Evolutionary conservation across 2,888 invertebrate genomes (phyloP).

Genomic region (Lithodes maja): DNA sequence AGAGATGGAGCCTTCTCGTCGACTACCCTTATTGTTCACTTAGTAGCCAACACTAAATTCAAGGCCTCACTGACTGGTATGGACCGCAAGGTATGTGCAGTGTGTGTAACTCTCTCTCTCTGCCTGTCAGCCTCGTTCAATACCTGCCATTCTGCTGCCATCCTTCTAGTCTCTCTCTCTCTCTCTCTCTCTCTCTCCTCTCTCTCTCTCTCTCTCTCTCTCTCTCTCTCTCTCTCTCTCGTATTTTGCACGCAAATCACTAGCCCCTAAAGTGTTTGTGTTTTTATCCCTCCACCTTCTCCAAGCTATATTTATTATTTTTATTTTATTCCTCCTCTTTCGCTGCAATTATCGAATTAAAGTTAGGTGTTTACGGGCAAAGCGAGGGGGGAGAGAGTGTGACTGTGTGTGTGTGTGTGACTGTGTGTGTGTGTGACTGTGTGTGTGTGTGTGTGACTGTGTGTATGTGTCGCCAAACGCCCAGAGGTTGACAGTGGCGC

Average conservation of each 20-base stretch:
- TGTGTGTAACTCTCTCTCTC: not conserved
- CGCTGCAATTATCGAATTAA: no score
- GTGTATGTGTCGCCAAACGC: no score
- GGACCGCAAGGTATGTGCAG: no score
- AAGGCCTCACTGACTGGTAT: no score
- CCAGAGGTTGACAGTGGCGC: no score
- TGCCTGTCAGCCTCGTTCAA: not conserved
- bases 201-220: slow-evolving; percentile 5
- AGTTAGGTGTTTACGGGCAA: no score
- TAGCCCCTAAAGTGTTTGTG: not conserved
- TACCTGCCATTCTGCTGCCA: not conserved
- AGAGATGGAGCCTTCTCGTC: not conserved
- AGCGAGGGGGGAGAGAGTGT: no score
- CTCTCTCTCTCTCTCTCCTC: not conserved
- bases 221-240: slow-evolving; percentile 16
- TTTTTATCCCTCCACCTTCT: not conserved
- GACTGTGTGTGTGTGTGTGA: no score
- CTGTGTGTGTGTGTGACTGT: no score
- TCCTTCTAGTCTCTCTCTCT: not conserved
- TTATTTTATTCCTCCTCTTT: no score
- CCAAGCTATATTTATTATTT: not conserved
- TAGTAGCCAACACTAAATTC: not conserved
- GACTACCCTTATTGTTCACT: not conserved
- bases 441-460: no score
- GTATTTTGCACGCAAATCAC: not conserved